phyloP scores from a whole-genome alignment of 2,888 invertebrate species.

The Leptinotarsa peninsularis region DNA sequence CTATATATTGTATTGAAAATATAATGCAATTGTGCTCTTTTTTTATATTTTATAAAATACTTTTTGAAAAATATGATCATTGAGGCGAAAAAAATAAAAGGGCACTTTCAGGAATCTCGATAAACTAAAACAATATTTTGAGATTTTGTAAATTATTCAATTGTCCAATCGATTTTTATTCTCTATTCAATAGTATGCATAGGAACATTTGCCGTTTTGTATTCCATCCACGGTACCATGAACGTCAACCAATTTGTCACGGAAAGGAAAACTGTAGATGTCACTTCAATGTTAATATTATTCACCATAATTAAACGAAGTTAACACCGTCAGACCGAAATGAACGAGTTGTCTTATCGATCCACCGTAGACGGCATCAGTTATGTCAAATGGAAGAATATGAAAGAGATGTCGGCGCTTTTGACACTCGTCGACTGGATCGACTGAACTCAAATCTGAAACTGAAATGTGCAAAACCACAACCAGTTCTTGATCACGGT shows the following conservation, averaged over 20 bases:
- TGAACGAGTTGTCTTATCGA: slow-evolving; percentile 33
- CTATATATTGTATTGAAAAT: too few species aligned
- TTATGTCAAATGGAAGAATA: slow-evolving; percentile 30
- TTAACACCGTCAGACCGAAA: slow-evolving; percentile 17
- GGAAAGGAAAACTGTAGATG: neutral
- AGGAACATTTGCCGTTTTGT: too few species aligned
- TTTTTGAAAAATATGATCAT: too few species aligned
- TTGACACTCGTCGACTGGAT: slow-evolving; percentile 16
- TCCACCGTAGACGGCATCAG: slow-evolving; percentile 28
- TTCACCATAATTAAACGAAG: slow-evolving; percentile 14
- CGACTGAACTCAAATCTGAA: neutral
- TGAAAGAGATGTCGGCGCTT: slow-evolving; percentile 17
- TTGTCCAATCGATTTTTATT: too few species aligned
- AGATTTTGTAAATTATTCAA: too few species aligned
- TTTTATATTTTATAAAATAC: too few species aligned
- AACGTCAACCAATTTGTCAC: neutral
- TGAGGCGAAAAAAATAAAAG: too few species aligned
- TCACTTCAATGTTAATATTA: neutral
- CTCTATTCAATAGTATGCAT: too few species aligned
- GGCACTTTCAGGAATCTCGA: too few species aligned
- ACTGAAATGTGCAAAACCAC: slow-evolving; percentile 5
- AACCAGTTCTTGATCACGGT: neutral
- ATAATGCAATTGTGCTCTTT: too few species aligned
- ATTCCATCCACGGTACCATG: too few species aligned
- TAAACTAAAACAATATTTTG: too few species aligned